phyloP scores from a whole-genome alignment of 2,113 vertebrate genomes.

The Eptatretus burgeri region DNA sequence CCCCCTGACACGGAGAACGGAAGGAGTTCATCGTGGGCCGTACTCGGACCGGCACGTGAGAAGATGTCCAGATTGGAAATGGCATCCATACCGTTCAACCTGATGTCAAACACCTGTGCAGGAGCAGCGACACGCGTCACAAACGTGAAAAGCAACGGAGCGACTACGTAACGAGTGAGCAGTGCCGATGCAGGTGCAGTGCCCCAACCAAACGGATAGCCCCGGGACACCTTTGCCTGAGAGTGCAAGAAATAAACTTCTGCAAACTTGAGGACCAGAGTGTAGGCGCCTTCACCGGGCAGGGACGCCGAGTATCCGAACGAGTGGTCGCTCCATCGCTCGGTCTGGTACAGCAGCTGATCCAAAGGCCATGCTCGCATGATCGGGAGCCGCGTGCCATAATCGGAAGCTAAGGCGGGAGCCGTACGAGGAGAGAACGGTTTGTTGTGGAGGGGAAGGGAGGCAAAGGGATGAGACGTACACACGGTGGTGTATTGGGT shows the following conservation, averaged over 20 bases:
- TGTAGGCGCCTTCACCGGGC: slow-evolving; percentile 75
- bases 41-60: slow-evolving; percentile 81
- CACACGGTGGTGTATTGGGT: too few relatives aligned
- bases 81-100: slow-evolving; percentile 63
- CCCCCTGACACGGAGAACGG: slow-evolving; percentile 23
- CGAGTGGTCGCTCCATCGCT: slow-evolving; percentile 82
- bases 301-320: slow-evolving; percentile 85
- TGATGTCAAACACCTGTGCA: slow-evolving; percentile 75
- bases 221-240: slow-evolving; percentile 51
- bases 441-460: too few relatives aligned
- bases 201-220: not conserved
- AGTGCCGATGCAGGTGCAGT: too few relatives aligned
- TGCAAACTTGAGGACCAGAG: slow-evolving; percentile 76
- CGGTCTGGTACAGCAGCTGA: slow-evolving; percentile 82
- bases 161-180: too few relatives aligned
- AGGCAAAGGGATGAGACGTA: too few relatives aligned
- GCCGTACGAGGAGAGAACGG: not conserved
- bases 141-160: too few relatives aligned
- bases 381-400: slow-evolving; percentile 72
- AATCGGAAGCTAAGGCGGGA: slow-evolving; percentile 45
- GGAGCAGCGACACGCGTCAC: too few relatives aligned
- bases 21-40: slow-evolving; percentile 76
- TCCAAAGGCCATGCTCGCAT: slow-evolving; percentile 62
- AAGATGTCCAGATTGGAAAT: slow-evolving; percentile 96
- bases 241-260: slow-evolving; percentile 97